Conservation (phyloP, 30 jellyfish, hydroid and myxozoan genomes). For the Thelohanellus kitauei region DNA sequence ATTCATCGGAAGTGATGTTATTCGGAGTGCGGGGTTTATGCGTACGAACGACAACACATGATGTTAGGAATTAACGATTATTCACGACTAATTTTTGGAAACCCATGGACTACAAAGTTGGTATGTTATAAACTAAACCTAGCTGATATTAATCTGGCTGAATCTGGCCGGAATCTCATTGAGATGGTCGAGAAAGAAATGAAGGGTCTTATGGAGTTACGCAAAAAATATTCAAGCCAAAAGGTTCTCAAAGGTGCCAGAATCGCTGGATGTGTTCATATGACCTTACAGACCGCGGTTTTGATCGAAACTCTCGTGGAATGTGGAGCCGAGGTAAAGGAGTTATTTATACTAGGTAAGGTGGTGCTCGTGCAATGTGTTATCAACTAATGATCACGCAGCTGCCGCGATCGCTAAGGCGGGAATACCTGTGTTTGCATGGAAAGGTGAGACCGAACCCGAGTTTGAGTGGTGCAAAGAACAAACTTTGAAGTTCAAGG, state of each 20-base stretch:
- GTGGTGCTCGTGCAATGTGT: background rate
- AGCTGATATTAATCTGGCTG: constrained; percentile 55
- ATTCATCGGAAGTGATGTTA: too few relatives aligned
- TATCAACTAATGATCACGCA: background rate
- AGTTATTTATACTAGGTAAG: background rate
- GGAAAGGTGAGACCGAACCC: constrained; percentile 2
- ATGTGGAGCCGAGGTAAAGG: constrained; percentile 78
- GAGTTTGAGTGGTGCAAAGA: background rate
- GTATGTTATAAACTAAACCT: too few relatives aligned
- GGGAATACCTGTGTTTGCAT: constrained; percentile 1
- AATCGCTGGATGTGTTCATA: constrained; percentile 76
- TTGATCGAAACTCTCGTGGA: constrained; percentile 47
- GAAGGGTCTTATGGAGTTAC: constrained; percentile 69
- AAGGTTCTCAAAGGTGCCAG: too few relatives aligned
- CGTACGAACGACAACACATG: too few relatives aligned
- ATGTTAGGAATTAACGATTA: too few relatives aligned
- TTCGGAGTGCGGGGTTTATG: too few relatives aligned
- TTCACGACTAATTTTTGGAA: too few relatives aligned
- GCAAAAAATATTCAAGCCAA: constrained; percentile 22
- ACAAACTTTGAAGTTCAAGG: background rate
- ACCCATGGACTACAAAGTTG: too few relatives aligned
- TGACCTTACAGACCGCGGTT: constrained; percentile 82
- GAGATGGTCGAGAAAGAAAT: constrained; percentile 40
- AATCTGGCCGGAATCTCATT: constrained; percentile 33
- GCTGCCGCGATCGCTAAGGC: background rate